These are phyloP conservation scores for Myrmecobius fasciatus DNA, from an alignment of 2,113 vertebrate species.

Conservation along the genomic window DNA sequence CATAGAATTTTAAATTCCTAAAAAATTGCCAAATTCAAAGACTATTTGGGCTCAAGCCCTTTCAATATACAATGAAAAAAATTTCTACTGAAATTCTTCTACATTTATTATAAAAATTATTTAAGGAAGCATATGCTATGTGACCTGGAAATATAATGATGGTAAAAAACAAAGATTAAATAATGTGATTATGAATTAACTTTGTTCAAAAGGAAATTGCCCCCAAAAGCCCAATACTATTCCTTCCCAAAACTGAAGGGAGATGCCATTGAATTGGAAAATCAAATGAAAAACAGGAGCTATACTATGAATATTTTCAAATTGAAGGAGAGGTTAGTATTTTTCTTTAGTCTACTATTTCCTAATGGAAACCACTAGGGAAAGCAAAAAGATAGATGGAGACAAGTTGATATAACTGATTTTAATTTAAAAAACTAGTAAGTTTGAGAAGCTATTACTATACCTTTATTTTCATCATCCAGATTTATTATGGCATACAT, in stretches of 20 bases:
- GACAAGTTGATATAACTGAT: not conserved
- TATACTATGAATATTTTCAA: not conserved
- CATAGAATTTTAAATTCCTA: not conserved
- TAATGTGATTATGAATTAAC: not conserved
- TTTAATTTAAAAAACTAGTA: not conserved
- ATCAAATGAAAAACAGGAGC: not conserved
- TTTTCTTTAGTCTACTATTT: not conserved
- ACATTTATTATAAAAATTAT: not conserved
- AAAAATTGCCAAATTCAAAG: not conserved
- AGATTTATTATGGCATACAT: constrained; percentile 91
- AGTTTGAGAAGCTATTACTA: not conserved
- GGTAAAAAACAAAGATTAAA: not conserved
- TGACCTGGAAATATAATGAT: not conserved
- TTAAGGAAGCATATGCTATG: not conserved
- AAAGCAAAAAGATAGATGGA: not conserved
- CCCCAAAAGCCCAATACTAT: not conserved
- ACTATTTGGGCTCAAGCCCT: not conserved
- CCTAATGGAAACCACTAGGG: not conserved
- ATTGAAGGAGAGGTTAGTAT: not conserved
- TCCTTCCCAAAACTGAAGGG: not conserved
- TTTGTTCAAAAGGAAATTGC: not conserved
- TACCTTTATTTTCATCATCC: constrained; percentile 95
- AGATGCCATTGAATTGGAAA: not conserved
- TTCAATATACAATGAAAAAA: not conserved
- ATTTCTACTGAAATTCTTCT: not conserved